phyloP scores from a whole-genome alignment of 2,888 invertebrate genomes.

The Brachypterus glaber region DNA sequence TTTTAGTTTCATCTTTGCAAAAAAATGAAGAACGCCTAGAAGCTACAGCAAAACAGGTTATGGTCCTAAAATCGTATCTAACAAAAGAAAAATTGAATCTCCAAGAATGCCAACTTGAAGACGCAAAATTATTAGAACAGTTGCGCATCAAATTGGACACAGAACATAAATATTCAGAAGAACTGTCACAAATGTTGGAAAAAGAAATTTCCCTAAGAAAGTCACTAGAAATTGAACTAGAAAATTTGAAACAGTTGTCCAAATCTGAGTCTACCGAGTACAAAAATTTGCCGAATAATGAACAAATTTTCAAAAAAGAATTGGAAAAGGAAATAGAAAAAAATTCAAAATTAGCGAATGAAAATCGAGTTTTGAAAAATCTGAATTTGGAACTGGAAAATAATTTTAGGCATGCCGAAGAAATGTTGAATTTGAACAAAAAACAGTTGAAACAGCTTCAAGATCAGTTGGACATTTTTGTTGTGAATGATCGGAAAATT shows the following conservation, averaged over 20 bases:
- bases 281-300: constrained; percentile 29
- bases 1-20: too few relatives aligned
- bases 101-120: constrained; percentile 50
- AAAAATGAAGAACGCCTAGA: neutral
- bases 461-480: too few relatives aligned
- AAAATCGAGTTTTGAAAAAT: constrained; percentile 31
- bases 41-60: neutral
- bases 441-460: too few relatives aligned
- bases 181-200: constrained; percentile 51
- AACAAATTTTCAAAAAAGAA: constrained; percentile 25
- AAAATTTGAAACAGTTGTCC: constrained; percentile 23
- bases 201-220: constrained; percentile 43
- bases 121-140: constrained; percentile 56
- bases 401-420: constrained; percentile 29
- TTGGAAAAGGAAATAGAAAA: constrained; percentile 22
- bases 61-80: constrained; percentile 46
- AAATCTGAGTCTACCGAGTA: constrained; percentile 34
- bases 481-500: too few relatives aligned
- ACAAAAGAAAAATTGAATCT: constrained; percentile 51
- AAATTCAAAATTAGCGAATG: constrained; percentile 23
- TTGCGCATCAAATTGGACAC: constrained; percentile 55
- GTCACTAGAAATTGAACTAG: constrained; percentile 32
- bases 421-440: constrained; percentile 29
- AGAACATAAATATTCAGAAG: constrained; percentile 54
- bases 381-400: constrained; percentile 26